Percentiles rank a stretch among this genome's conserved stretches.
These are phyloP conservation scores for Aphis gossypii DNA, from an alignment of 1,140 invertebrate genomes.

Conservation along the genomic window DNA sequence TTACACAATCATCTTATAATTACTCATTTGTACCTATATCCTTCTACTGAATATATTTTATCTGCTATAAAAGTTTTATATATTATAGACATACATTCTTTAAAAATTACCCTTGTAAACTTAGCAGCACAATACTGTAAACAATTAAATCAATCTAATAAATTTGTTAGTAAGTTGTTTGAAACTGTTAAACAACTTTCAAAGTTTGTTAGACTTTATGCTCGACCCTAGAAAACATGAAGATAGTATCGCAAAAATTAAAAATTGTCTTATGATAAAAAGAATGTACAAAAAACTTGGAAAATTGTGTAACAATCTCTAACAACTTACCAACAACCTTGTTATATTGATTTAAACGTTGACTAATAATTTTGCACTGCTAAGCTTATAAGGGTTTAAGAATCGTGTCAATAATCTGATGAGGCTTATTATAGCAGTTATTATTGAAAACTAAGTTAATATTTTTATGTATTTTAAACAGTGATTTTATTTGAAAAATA, in stretches of 20 bases:
- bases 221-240: neutral
- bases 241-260: neutral
- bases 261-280: neutral
- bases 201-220: neutral
- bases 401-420: neutral
- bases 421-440: neutral
- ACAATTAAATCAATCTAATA: constrained; percentile 6
- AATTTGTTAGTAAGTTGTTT: neutral
- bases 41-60: neutral
- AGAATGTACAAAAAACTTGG: neutral
- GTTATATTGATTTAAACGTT: neutral
- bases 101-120: neutral
- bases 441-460: neutral
- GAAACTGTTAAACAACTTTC: neutral
- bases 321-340: neutral
- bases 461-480: neutral
- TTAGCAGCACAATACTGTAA: neutral
- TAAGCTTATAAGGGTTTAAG: neutral
- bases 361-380: neutral
- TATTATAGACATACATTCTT: neutral
- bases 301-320: neutral
- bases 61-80: neutral
- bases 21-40: neutral
- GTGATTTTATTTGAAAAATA: too few species aligned
- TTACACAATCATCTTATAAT: neutral